Evolutionary conservation across 30 jellyfish, hydroid and myxozoan genomes (phyloP).

Genomic region (Aurelia coerulea): DNA sequence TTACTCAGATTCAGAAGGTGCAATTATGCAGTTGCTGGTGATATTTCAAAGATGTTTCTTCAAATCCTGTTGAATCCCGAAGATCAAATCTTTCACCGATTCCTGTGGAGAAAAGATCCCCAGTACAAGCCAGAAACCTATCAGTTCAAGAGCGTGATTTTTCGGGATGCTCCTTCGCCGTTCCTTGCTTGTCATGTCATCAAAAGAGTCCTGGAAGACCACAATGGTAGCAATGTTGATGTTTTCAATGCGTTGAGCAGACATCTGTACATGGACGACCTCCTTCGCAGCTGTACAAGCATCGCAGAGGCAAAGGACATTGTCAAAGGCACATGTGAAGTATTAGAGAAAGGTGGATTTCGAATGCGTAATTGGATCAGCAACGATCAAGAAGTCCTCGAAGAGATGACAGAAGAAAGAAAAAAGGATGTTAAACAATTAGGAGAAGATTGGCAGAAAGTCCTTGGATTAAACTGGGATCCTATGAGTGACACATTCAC

Average conservation of each 20-base stretch:
- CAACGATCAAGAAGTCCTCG: conserved; percentile 28
- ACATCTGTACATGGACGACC: conserved; percentile 49
- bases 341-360: conserved; percentile 44
- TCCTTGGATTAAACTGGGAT: neutral
- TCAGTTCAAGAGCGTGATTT: conserved; percentile 44
- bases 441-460: conserved; percentile 59
- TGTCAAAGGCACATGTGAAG: conserved; percentile 58
- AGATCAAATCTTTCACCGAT: conserved; percentile 33
- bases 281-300: conserved; percentile 50
- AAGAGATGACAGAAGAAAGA: conserved; percentile 49
- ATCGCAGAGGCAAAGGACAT: conserved; percentile 48
- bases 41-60: too few species aligned
- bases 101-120: conserved; percentile 67
- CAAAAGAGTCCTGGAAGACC: conserved; percentile 46
- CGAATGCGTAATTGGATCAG: conserved; percentile 49
- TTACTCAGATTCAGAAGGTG: conserved; percentile 49
- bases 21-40: conserved; percentile 33
- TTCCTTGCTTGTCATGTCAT: conserved; percentile 42
- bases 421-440: conserved; percentile 41
- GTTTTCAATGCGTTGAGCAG: conserved; percentile 38
- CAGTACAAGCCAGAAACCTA: conserved; percentile 55
- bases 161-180: conserved; percentile 59
- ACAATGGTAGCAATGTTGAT: conserved; percentile 33
- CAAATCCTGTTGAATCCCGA: too few species aligned
- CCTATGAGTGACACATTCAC: conserved; percentile 39